Evolutionary conservation across 35 echinoderm and acorn worm species (phyloP).

Genomic region (Holothuria glaberrima): DNA sequence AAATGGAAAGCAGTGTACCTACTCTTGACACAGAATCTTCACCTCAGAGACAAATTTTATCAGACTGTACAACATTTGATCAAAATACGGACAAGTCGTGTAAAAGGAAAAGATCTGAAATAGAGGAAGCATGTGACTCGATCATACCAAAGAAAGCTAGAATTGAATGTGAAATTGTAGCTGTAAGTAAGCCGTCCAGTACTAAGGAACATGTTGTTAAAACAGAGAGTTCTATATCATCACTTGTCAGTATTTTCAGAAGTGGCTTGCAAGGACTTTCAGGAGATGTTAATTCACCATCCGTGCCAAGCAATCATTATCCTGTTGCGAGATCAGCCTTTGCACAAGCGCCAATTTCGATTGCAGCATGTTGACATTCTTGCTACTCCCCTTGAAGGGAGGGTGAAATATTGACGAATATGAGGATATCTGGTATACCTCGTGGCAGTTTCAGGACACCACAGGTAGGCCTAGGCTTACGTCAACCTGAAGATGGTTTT

Average conservation of each 20-base stretch:
- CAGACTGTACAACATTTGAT: slow-evolving; percentile 36
- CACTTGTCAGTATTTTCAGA: slow-evolving; percentile 92
- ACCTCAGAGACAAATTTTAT: slow-evolving; percentile 41
- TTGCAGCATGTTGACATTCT: slow-evolving; percentile 45
- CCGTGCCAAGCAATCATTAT: slow-evolving; percentile 34
- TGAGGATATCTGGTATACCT: slow-evolving; percentile 16
- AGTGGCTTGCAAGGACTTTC: slow-evolving; percentile 90
- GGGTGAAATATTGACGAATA: slow-evolving; percentile 18
- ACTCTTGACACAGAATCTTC: slow-evolving; percentile 16
- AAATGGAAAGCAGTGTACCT: slow-evolving; percentile 40
- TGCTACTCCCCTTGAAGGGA: neutral
- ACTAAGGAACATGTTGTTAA: slow-evolving; percentile 37
- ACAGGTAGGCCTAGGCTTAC: too few species aligned
- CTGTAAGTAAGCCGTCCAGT: neutral
- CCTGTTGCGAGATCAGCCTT: slow-evolving; percentile 22
- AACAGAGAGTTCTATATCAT: slow-evolving; percentile 76
- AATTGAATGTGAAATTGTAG: slow-evolving; percentile 62
- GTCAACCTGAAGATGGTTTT: too few species aligned
- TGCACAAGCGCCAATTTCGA: slow-evolving; percentile 46
- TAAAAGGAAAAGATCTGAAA: slow-evolving; percentile 74
- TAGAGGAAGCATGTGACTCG: slow-evolving; percentile 76
- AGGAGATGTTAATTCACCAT: slow-evolving; percentile 64
- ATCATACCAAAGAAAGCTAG: slow-evolving; percentile 70
- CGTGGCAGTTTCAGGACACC: too few species aligned
- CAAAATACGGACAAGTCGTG: slow-evolving; percentile 24